A percentile compares a stretch with the other conserved stretches of the same genome.
These are phyloP conservation scores for Crotalus tigris DNA, from an alignment of 2,113 vertebrate species.

Conservation along the genomic window DNA sequence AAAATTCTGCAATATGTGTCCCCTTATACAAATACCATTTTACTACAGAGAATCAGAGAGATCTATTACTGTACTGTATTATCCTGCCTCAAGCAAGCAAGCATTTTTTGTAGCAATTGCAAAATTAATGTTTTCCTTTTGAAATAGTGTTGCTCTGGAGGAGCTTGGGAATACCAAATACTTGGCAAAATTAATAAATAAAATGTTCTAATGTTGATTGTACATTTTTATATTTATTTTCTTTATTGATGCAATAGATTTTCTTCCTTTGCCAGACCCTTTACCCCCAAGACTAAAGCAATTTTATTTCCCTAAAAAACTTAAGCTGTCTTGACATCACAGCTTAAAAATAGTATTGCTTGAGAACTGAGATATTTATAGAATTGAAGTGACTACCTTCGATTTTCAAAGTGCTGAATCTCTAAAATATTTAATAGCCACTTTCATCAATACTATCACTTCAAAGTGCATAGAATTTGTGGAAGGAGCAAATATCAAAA, in stretches of 20 bases:
- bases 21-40: background rate
- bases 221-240: background rate
- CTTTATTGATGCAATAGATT: background rate
- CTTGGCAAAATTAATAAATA: background rate
- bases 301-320: background rate
- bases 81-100: background rate
- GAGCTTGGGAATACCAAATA: background rate
- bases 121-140: background rate
- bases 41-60: background rate
- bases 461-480: background rate
- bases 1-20: background rate
- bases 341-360: background rate
- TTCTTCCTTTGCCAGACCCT: background rate
- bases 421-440: background rate
- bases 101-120: background rate
- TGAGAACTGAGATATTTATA: background rate
- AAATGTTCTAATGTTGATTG: background rate
- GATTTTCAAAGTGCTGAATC: background rate
- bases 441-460: background rate
- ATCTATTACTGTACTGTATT: background rate
- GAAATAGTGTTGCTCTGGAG: background rate
- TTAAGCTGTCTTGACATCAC: background rate
- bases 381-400: background rate
- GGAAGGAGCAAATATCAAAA: background rate
- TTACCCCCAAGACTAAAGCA: background rate